Percentiles rank a stretch among this genome's conserved stretches.
Evolutionary conservation across 1,140 invertebrate species (phyloP).

Genomic region (Drosophila sproati): DNA sequence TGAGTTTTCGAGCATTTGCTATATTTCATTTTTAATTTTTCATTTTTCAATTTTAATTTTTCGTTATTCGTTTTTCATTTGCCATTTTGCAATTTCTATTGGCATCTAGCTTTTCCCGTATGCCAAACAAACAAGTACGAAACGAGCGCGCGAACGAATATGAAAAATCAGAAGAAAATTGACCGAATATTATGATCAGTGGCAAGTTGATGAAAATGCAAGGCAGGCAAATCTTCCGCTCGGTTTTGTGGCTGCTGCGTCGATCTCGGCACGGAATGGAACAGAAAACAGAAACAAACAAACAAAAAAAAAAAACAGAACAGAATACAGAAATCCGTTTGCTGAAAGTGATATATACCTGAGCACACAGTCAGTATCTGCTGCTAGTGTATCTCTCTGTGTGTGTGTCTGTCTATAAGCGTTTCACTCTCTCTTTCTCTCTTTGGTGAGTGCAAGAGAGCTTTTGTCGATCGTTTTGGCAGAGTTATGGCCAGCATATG

Average conservation of each 20-base stretch:
- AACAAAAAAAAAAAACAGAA: not conserved
- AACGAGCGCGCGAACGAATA: constrained; percentile 24
- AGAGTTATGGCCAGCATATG: constrained; percentile 5
- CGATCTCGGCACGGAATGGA: constrained; percentile 16
- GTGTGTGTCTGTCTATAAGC: constrained; percentile 29
- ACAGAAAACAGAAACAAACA: constrained; percentile 12
- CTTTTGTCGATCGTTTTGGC: constrained; percentile 2
- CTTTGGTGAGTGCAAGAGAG: not conserved
- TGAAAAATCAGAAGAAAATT: constrained; percentile 25
- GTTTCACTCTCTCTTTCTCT: not conserved
- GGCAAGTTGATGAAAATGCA: constrained; percentile 19
- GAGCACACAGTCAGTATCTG: constrained; percentile 18
- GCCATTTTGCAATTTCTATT: not conserved
- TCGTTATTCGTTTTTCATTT: constrained; percentile 12
- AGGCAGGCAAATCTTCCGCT: constrained; percentile 59
- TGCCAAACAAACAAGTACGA: constrained; percentile 29
- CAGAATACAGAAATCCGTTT: not conserved
- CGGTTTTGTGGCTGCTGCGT: constrained; percentile 46
- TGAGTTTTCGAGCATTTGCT: constrained; percentile 11
- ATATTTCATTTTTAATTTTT: constrained; percentile 2
- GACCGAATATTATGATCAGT: constrained; percentile 16
- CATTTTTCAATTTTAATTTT: constrained; percentile 1
- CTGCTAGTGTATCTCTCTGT: constrained; percentile 5
- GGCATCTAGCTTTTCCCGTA: constrained; percentile 4
- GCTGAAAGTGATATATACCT: constrained; percentile 71